A percentile compares a stretch with the other conserved stretches of the same genome.
Conservation (phyloP, 2,888 invertebrate genomes). For the Hemistola chrysoprasaria region DNA sequence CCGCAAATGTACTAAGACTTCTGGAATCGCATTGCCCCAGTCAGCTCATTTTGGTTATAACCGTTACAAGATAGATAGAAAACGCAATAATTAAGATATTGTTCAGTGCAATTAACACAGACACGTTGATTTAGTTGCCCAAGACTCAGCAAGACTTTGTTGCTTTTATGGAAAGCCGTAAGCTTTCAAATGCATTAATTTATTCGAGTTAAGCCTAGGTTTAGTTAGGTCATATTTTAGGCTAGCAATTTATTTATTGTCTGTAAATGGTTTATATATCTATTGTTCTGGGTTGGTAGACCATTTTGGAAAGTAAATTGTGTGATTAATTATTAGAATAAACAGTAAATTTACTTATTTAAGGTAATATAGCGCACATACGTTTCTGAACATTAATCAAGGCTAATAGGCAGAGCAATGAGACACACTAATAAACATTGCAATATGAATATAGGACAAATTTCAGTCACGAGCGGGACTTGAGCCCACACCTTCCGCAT, state of each 20-base stretch:
- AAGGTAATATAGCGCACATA: too few relatives aligned
- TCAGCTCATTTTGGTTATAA: constrained; percentile 20
- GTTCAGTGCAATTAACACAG: constrained; percentile 53
- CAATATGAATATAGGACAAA: too few relatives aligned
- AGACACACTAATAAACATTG: too few relatives aligned
- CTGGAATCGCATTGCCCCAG: constrained; percentile 13
- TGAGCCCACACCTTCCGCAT: too few relatives aligned
- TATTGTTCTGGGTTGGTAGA: too few relatives aligned
- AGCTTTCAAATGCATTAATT: constrained; percentile 32
- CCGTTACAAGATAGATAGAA: constrained; percentile 28
- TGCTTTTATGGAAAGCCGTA: constrained; percentile 46
- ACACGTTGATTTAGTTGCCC: constrained; percentile 45
- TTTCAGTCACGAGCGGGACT: too few relatives aligned
- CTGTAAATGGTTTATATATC: constrained; percentile 4
- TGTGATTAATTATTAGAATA: too few relatives aligned
- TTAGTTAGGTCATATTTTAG: constrained; percentile 18
- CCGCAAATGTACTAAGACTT: constrained; percentile 8
- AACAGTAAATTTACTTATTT: too few relatives aligned
- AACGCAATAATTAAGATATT: constrained; percentile 63
- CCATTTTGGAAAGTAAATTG: too few relatives aligned
- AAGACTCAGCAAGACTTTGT: too few relatives aligned
- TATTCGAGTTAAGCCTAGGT: constrained; percentile 14
- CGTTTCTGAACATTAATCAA: too few relatives aligned
- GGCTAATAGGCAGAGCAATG: too few relatives aligned
- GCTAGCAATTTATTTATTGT: constrained; percentile 10